phyloP scores from a whole-genome alignment of 1,140 invertebrate genomes.

The Agrypnia vestita region DNA sequence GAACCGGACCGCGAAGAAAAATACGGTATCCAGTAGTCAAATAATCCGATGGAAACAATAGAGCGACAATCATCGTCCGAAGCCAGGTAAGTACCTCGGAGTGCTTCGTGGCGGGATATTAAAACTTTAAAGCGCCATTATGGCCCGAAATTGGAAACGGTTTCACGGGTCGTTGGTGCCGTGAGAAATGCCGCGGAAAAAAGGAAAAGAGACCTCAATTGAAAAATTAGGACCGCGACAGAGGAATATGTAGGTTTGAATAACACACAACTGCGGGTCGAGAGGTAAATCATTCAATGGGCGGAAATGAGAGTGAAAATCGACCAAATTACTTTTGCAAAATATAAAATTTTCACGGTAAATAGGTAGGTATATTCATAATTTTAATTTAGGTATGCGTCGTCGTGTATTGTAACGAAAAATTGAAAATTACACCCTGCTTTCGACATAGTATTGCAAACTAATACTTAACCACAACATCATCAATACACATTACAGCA shows the following conservation, averaged over 20 bases:
- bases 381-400: no score
- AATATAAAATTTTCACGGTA: no score
- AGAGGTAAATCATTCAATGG: no score
- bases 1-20: background rate
- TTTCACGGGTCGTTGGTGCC: slow-evolving; percentile 17
- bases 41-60: slow-evolving; percentile 19
- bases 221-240: background rate
- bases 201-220: background rate
- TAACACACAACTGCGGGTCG: no score
- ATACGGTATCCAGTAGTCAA: background rate
- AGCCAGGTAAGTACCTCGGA: background rate
- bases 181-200: slow-evolving; percentile 18
- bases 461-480: no score
- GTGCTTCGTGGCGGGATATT: slow-evolving; percentile 3
- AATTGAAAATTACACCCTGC: no score
- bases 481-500: no score
- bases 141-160: background rate
- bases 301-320: no score
- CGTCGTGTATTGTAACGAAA: no score
- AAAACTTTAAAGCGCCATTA: slow-evolving; percentile 27
- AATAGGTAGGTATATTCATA: no score
- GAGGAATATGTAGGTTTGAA: background rate
- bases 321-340: no score
- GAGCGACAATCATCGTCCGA: slow-evolving; percentile 20
- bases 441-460: no score